Evolutionary conservation across 2,888 invertebrate genomes (phyloP), one percentile per base, ranked within the genome.

Genomic region (Mythimna ferrago): DNA sequence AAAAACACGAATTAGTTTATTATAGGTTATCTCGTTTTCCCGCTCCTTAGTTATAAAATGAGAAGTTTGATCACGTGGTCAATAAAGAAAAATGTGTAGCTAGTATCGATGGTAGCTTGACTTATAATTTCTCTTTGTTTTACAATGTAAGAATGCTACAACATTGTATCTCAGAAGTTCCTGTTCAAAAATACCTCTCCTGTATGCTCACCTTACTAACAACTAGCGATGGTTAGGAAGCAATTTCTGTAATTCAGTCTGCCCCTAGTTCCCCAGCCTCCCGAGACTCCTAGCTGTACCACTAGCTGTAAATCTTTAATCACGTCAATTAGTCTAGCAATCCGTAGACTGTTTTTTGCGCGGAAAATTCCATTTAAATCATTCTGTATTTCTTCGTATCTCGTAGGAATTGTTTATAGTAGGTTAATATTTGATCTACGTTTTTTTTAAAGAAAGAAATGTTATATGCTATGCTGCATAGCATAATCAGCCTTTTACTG

Each of bases 271-370:
- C 53, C 48, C 48, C 14, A 66, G 32, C 56, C 75, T 60, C 80
- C 16, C 0, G 70, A 41, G 80, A 80, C 38, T n/a, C 51, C 64
- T 70, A 38, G 41, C n/a, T 82, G 51, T 41, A 32, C 35, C 62
- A 57, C 26, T 48, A 10, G 41, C 58, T 51, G 68, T 80, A 83
- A 80, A 80, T 83, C 67, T 62, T 60, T 75, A 66, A 81, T 83
- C 71, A 68, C 70, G 80, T 71, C 80, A 80, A 81, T 81, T 83
- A 81, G 67, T 53, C 19, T n/a, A 57, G 19, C 21, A 63, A 41
- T 21, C 38, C 32, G 32, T 38, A 62, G 19, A 35, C n/a, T 26
- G 21, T 56, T 78, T 51, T 67, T 58, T 21, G 53, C 11, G 32
- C n/a, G 48, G 76, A 61, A 63, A 66, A 70, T 58, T 48, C 14